These are phyloP conservation scores for Spialia ferax DNA, from an alignment of 2,888 invertebrate genomes.

Conservation along the genomic window DNA sequence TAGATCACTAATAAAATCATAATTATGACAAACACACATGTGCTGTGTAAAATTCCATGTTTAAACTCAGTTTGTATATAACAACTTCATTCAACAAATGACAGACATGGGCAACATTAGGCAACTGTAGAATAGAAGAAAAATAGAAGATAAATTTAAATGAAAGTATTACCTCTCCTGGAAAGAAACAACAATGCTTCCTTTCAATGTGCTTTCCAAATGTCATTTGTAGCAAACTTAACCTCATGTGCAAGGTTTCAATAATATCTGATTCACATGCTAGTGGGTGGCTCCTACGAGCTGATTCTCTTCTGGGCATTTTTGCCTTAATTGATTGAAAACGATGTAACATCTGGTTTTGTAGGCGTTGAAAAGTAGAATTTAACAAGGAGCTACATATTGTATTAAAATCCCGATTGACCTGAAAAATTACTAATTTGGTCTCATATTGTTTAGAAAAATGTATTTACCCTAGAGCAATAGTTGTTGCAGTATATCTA, in stretches of 20 bases:
- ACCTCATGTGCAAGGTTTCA: conserved; percentile 96
- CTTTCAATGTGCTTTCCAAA: conserved; percentile 98
- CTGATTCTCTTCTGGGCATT: conserved; percentile 97
- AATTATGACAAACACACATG: too few relatives aligned
- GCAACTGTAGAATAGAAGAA: too few relatives aligned
- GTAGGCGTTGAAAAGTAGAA: conserved; percentile 94
- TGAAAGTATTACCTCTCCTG: conserved; percentile 92
- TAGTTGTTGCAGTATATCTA: too few relatives aligned
- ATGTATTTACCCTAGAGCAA: not conserved
- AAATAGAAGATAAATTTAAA: not conserved
- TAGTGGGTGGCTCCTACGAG: conserved; percentile 95
- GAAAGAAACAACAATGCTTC: conserved; percentile 97
- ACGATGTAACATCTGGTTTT: conserved; percentile 93
- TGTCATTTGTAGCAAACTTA: conserved; percentile 96
- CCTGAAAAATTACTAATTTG: conserved; percentile 83
- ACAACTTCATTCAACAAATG: not conserved
- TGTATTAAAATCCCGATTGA: conserved; percentile 93
- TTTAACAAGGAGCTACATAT: conserved; percentile 93
- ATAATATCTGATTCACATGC: conserved; percentile 97
- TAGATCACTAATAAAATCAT: not conserved
- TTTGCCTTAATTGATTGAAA: conserved; percentile 96
- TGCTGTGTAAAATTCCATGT: too few relatives aligned
- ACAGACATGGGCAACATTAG: not conserved
- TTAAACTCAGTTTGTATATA: not conserved
- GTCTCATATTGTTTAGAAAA: not conserved